Conservation (phyloP, 2,113 vertebrate species). For the Ceratotherium simum region DNA sequence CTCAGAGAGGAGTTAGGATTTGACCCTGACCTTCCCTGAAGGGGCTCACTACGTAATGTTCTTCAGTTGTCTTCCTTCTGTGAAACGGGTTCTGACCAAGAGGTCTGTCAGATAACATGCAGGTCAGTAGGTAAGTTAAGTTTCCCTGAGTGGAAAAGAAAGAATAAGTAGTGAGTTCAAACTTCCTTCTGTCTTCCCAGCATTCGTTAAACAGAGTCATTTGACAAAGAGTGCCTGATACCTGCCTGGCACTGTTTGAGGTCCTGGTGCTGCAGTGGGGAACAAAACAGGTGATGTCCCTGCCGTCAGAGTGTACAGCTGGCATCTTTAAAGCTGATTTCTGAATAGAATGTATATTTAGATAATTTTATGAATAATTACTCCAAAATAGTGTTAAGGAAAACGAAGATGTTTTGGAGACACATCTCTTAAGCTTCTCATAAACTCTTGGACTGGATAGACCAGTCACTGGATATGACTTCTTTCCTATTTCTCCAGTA, state of each 20-base stretch:
- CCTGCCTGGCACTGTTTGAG: background rate
- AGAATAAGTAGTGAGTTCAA: background rate
- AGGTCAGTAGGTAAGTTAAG: background rate
- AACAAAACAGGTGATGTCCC: accelerated
- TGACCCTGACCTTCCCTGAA: background rate
- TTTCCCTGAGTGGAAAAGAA: background rate
- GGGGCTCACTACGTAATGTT: background rate
- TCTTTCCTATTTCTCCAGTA: background rate
- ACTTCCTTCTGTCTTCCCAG: background rate
- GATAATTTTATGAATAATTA: background rate
- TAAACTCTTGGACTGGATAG: background rate
- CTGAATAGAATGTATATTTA: background rate
- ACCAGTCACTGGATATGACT: background rate
- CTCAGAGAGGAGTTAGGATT: too few species aligned
- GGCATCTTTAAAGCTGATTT: background rate
- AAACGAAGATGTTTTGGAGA: background rate
- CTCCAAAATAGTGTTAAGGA: background rate
- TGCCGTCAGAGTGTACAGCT: accelerated
- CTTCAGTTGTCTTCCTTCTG: background rate
- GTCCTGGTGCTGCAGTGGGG: background rate
- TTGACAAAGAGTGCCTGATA: too few species aligned
- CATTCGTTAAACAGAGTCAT: background rate
- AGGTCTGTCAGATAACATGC: background rate
- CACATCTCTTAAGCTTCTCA: background rate
- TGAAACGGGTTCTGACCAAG: background rate